Evolutionary conservation across 2,888 invertebrate species (phyloP).

Genomic region (Ceramica pisi): DNA sequence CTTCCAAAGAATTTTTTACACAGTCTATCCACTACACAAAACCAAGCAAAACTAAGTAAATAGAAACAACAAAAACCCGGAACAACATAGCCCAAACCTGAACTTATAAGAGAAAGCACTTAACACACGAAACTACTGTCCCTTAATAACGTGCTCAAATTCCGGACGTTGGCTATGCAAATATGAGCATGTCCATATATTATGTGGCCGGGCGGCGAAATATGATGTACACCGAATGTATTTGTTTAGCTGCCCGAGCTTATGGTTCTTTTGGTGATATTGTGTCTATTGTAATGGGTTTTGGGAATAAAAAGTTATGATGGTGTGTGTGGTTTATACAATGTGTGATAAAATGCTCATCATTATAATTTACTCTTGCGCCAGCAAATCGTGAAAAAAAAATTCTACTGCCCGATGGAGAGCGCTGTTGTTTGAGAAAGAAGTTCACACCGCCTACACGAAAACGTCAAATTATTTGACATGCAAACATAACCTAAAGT

Average conservation of each 20-base stretch:
- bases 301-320: not conserved
- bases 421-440: too few species aligned
- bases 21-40: too few species aligned
- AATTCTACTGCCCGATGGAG: too few species aligned
- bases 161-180: slow-evolving; percentile 50
- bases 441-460: too few species aligned
- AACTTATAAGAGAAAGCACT: slow-evolving; percentile 38
- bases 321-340: too few species aligned
- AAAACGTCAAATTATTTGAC: too few species aligned
- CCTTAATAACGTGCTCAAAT: slow-evolving; percentile 33
- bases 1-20: not conserved
- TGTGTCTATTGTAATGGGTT: not conserved
- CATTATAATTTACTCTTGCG: too few species aligned
- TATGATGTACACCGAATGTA: slow-evolving; percentile 58
- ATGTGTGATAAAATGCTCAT: too few species aligned
- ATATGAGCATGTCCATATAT: slow-evolving; percentile 51
- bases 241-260: slow-evolving; percentile 49
- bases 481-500: too few species aligned
- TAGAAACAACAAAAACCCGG: slow-evolving; percentile 3
- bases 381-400: too few species aligned
- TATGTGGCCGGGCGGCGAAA: slow-evolving; percentile 46
- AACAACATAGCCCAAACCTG: slow-evolving; percentile 15
- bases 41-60: not conserved
- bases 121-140: slow-evolving; percentile 37
- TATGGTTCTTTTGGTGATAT: slow-evolving; percentile 33